These are phyloP conservation scores for Dromaius novaehollandiae DNA, from an alignment of 2,113 vertebrate species.

Conservation along the genomic window DNA sequence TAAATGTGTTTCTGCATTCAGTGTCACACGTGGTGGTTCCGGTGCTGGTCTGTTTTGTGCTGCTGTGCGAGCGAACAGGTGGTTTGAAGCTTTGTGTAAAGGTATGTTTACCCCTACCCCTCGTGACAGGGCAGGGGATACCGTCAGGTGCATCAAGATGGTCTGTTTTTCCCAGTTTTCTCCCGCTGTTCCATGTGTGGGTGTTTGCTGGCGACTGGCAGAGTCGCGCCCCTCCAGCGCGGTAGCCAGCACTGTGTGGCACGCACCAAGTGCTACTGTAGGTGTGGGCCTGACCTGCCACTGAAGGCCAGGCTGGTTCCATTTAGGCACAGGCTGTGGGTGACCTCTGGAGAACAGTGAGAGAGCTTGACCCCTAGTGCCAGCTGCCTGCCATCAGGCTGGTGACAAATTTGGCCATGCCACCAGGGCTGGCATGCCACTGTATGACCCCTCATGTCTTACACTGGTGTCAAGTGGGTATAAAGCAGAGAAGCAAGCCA, in stretches of 20 bases:
- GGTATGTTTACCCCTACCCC: too few relatives aligned
- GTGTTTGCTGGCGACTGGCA: background rate
- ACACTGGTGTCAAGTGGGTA: background rate
- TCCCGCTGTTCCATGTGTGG: background rate
- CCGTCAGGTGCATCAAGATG: too few relatives aligned
- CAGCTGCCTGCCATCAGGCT: background rate
- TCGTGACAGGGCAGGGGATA: background rate
- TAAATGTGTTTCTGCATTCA: background rate
- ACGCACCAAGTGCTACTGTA: background rate
- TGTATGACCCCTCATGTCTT: too few relatives aligned
- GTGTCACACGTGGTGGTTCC: background rate
- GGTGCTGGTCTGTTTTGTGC: background rate
- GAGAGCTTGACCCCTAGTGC: background rate
- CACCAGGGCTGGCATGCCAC: too few relatives aligned
- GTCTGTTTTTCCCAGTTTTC: background rate
- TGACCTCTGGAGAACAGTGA: background rate
- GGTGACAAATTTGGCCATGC: background rate
- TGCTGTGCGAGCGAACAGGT: background rate
- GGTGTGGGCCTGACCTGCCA: background rate
- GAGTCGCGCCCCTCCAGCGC: background rate
- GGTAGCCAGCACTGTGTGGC: background rate
- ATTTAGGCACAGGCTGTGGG: too few relatives aligned
- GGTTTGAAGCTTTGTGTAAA: background rate
- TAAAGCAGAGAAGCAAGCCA: too few relatives aligned
- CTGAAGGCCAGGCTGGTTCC: too few relatives aligned